phyloP scores from a whole-genome alignment of 2,888 invertebrate genomes.

The Temnothorax rugatulus region DNA sequence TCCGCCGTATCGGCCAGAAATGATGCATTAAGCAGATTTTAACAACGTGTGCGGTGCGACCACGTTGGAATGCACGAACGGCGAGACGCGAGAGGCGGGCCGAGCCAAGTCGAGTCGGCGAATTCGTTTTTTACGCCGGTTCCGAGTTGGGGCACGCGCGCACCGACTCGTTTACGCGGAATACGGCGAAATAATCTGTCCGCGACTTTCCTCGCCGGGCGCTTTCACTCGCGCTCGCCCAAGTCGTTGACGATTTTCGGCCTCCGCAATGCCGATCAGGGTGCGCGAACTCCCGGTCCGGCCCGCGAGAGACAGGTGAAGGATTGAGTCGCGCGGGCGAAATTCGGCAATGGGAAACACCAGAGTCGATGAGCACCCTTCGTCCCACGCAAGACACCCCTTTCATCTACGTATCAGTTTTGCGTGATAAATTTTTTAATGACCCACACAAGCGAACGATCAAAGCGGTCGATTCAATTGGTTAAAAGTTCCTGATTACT shows the following conservation, averaged over 20 bases:
- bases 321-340: too few relatives aligned
- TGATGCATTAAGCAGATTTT: slow-evolving; percentile 2
- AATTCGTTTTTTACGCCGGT: slow-evolving; percentile 65
- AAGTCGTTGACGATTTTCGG: slow-evolving; percentile 65
- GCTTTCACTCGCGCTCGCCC: slow-evolving; percentile 68
- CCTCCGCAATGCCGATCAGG: slow-evolving; percentile 37
- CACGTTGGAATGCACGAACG: slow-evolving; percentile 64
- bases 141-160: slow-evolving; percentile 67
- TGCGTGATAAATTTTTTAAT: not conserved
- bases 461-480: not conserved
- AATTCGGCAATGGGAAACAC: not conserved
- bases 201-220: slow-evolving; percentile 68
- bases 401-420: not conserved
- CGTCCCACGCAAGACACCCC: too few relatives aligned
- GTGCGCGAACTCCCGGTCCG: slow-evolving; percentile 54
- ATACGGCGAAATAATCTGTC: slow-evolving; percentile 64
- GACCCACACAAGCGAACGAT: not conserved
- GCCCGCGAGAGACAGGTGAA: slow-evolving; percentile 1
- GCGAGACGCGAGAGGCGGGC: not conserved
- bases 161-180: slow-evolving; percentile 58
- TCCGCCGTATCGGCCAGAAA: not conserved
- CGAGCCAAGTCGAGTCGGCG: slow-evolving; percentile 42
- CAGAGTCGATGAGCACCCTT: not conserved
- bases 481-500: not conserved
- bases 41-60: not conserved